phyloP scores from a whole-genome alignment of 2,113 vertebrate species.

The Orientallactaga bullata region DNA sequence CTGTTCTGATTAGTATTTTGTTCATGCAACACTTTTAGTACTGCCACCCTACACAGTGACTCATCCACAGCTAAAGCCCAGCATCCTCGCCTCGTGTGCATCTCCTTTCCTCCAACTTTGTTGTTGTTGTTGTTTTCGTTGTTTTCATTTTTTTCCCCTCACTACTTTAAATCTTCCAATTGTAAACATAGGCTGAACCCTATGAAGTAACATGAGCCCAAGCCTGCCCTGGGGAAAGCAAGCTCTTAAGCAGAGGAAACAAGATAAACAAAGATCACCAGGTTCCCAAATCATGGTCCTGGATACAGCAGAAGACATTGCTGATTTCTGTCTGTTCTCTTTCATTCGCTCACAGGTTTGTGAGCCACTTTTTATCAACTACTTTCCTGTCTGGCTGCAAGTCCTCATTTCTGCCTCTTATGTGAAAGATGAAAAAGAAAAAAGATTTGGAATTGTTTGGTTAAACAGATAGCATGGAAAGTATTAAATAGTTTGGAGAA shows the following conservation, averaged over 20 bases:
- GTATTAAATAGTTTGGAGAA: conserved; percentile 20
- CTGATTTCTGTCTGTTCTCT: conserved; percentile 34
- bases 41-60: neutral
- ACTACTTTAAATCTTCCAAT: conserved; percentile 40
- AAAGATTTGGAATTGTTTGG: conserved; percentile 63
- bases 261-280: conserved; percentile 58
- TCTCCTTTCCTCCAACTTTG: conserved; percentile 54
- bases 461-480: conserved; percentile 35
- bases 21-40: neutral
- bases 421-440: conserved; percentile 40
- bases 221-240: conserved; percentile 49
- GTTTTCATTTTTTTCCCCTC: too few relatives aligned
- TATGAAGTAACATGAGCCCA: conserved; percentile 63
- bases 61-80: conserved; percentile 23
- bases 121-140: too few relatives aligned
- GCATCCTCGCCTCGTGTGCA: neutral
- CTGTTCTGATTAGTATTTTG: neutral
- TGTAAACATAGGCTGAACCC: conserved; percentile 74
- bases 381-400: conserved; percentile 47
- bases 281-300: conserved; percentile 49
- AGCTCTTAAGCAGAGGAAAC: conserved; percentile 19
- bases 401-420: conserved; percentile 41
- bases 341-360: conserved; percentile 58
- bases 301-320: conserved; percentile 46
- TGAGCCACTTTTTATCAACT: conserved; percentile 46